Conservation (phyloP, 2,888 invertebrate species). For the Matsumyia berberina region DNA sequence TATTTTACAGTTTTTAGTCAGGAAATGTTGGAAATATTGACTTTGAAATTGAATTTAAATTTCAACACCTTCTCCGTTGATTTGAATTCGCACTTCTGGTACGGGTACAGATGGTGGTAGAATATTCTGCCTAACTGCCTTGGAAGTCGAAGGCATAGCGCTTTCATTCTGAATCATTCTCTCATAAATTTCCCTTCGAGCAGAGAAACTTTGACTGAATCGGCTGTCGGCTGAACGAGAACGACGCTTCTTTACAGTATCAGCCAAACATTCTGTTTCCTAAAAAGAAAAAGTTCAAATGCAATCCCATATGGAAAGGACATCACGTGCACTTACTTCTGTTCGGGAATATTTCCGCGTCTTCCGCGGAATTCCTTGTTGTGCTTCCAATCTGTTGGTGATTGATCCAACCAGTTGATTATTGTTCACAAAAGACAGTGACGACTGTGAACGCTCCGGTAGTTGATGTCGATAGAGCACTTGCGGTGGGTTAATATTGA, state of each 20-base stretch:
- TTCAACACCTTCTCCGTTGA: conserved; percentile 81
- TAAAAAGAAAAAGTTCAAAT: conserved; percentile 21
- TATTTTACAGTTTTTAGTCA: not conserved
- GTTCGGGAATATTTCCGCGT: conserved; percentile 15
- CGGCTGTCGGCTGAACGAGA: conserved; percentile 82
- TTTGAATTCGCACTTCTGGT: conserved; percentile 77
- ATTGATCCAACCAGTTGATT: conserved; percentile 80
- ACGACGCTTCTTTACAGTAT: conserved; percentile 80
- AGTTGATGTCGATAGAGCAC: conserved; percentile 78
- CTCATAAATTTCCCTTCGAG: conserved; percentile 64
- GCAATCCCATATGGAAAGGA: too few relatives aligned
- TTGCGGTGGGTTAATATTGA: conserved; percentile 51
- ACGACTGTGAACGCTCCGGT: conserved; percentile 83
- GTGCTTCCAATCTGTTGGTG: conserved; percentile 81
- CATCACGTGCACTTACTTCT: conserved; percentile 23
- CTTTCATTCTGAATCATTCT: not conserved
- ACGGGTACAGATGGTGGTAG: conserved; percentile 72
- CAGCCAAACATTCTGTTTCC: conserved; percentile 73
- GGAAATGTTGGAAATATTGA: not conserved
- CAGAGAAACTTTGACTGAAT: conserved; percentile 80
- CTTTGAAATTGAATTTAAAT: conserved; percentile 72
- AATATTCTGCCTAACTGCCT: conserved; percentile 47
- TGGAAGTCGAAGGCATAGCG: conserved; percentile 43
- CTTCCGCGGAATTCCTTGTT: conserved; percentile 79
- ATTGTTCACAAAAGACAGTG: conserved; percentile 80